Evolutionary conservation across 1,140 invertebrate species (phyloP), one percentile per base, ranked within the genome.

Genomic region (Nasonia vitripennis): DNA sequence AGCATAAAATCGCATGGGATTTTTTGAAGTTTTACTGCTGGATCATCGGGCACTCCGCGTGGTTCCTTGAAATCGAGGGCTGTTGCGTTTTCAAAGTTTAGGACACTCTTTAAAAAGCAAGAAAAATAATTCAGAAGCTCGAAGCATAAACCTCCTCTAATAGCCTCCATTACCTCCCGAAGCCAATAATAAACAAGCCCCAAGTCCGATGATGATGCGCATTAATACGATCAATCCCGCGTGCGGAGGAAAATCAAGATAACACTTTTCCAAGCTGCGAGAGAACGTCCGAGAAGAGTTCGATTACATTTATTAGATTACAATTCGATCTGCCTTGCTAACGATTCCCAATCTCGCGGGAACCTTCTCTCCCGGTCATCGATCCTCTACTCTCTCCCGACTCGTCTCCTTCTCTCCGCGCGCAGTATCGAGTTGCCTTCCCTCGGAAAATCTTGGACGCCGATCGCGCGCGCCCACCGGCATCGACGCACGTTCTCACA

Each of bases 241-340:
- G 9, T 71, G 0, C 1, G 27, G 27, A 27, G 27, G 27, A 11
- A 37, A 20, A 71, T 84, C 82, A 71, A 51, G 82, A 84, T 84
- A 84, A 31, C 2, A 11, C 41, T 77, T 75, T 48, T 77, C 74
- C 74, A 9, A 48, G 17, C 37, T 27, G 4, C 71, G 17, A 11
- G 31, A 0, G 34, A 27, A 27, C 5, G 11, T 4, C 4, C 41
- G 2, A 70, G 51, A 77, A 51, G 77, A 48, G 71, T 68, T 81
- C 27, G 77, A 81, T 87, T 82, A 82, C 68, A 87, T 80, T 86
- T 75, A 68, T 86, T 86, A 79, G 81, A 83, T 83, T 75, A 84
- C 67, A 62, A 82, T 81, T 81, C 17, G 48, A 86, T 81, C 55
- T 74, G 20, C 4, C 55, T 1, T 4, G 12, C 11, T 37, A 85